Evolutionary conservation across 2,113 vertebrate species (phyloP).

Genomic region (Indicator indicator): DNA sequence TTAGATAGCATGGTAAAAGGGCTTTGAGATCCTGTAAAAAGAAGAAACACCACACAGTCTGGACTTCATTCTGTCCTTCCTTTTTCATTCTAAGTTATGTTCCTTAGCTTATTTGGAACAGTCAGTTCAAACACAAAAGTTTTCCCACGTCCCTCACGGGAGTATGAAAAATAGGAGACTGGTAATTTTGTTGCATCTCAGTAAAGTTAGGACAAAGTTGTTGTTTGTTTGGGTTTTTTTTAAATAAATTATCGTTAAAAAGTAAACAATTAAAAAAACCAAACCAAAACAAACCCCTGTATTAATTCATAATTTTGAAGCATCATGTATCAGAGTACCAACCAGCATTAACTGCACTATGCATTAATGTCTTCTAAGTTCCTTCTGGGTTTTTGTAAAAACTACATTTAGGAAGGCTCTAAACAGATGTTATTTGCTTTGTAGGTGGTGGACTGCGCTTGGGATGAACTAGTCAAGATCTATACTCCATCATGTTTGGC

Average conservation of each 20-base stretch:
- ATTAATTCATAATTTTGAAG: neutral
- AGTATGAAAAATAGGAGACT: neutral
- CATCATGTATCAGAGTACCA: neutral
- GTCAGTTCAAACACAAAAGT: neutral
- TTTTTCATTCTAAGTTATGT: neutral
- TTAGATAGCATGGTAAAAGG: neutral
- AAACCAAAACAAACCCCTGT: neutral
- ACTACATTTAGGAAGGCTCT: neutral
- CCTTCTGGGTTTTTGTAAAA: neutral
- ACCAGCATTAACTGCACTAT: neutral
- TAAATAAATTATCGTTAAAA: no score
- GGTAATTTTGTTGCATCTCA: neutral
- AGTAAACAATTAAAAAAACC: neutral
- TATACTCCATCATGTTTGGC: constrained; percentile 86
- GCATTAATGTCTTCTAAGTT: neutral
- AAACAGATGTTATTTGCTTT: constrained; percentile 60
- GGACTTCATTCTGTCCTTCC: neutral
- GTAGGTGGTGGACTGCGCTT: constrained; percentile 96
- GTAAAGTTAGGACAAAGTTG: neutral
- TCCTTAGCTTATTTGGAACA: neutral
- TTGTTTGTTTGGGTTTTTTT: no score
- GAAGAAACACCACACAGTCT: neutral
- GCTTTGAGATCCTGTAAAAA: neutral
- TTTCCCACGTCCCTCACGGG: neutral
- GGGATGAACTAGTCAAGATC: constrained; percentile 95